Base-by-base conservation (phyloP, 2,888 invertebrate genomes). In the Anticlea derivata region DNA sequence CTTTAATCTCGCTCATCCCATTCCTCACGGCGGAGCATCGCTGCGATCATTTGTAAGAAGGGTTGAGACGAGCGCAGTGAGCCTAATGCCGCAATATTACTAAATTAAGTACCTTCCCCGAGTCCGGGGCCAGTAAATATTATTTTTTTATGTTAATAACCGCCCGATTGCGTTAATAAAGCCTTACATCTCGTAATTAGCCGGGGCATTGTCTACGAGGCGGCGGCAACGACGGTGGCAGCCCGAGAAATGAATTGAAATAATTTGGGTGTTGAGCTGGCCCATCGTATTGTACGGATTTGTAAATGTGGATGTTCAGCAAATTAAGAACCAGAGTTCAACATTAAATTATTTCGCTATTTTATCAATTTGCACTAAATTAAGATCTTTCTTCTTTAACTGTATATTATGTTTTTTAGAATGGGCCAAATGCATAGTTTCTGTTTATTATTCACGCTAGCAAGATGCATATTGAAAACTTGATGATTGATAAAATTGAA, bases 121-220 rank as follows among this genome's bases (percentile, higher is more conserved):
- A 72, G 76, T 68, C 73, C 58, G 77, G 73, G 78, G 71, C 75
- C 76, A 71, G 87, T 87, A 88, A 88, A 89, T 88, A 90, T 88
- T 88, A 88, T 89, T 90, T 90, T 90, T 90, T 90, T 89, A 89
- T 90, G 89, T 88, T 89, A 89, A 89, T 89, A 78, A 83, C 83
- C 78, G 68, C 76, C 82, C 83, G 84, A 88, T 88, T 86, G 87
- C 84, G 87, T 86, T 89, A 87, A 89, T 90, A 88, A 89, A 89
- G 86, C 83, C 85, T 85, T 86, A 87, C 86, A 86, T 86, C 83
- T 82, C 77, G 83, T 88, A 89, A 89, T 89, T 89, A 87, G 83
- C 65, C 67, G 68, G 60, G 64, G 77, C 75, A 82, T 86, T 86
- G 85, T 86, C 84, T 85, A 75, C 63, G 66, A 80, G 80, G 79